These are phyloP conservation scores for Xenops minutus DNA, from an alignment of 2,797 vertebrate genomes.

Conservation along the genomic window DNA sequence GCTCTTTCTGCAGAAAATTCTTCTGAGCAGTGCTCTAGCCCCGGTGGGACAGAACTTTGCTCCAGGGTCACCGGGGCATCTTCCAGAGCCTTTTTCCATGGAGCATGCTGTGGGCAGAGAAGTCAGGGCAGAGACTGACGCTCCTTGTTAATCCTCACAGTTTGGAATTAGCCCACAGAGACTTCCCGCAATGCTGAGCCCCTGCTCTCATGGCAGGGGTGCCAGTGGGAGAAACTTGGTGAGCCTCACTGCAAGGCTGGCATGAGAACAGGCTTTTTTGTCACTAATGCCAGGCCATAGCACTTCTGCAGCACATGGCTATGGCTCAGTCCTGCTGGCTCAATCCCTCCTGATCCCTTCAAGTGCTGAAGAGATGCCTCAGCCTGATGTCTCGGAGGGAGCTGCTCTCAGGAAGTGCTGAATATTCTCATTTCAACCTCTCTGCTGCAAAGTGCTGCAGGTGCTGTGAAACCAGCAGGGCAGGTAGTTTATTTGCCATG, in stretches of 20 bases:
- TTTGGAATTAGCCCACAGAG: not conserved
- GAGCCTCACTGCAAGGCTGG: not conserved
- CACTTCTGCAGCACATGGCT: not conserved
- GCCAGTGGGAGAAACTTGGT: not conserved
- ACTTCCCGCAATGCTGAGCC: not conserved
- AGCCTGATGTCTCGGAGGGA: not conserved
- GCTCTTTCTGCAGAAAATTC: not conserved
- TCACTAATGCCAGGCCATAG: not conserved
- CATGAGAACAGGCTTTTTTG: not conserved
- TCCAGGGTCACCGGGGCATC: not conserved
- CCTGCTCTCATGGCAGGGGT: not conserved
- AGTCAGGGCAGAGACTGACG: not conserved
- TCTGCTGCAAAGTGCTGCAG: not conserved
- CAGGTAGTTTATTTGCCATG: not conserved
- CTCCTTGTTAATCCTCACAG: not conserved
- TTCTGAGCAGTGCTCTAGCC: not conserved
- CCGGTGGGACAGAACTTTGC: not conserved
- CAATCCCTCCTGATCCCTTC: not conserved
- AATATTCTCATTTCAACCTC: not conserved
- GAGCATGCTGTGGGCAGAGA: not conserved
- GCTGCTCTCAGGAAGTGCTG: not conserved
- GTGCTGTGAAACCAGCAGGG: accelerated
- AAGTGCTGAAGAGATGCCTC: not conserved
- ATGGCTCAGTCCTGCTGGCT: not conserved
- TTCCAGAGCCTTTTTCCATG: not conserved